phyloP scores from a whole-genome alignment of 2,113 vertebrate species.

The Spea multiplicata region DNA sequence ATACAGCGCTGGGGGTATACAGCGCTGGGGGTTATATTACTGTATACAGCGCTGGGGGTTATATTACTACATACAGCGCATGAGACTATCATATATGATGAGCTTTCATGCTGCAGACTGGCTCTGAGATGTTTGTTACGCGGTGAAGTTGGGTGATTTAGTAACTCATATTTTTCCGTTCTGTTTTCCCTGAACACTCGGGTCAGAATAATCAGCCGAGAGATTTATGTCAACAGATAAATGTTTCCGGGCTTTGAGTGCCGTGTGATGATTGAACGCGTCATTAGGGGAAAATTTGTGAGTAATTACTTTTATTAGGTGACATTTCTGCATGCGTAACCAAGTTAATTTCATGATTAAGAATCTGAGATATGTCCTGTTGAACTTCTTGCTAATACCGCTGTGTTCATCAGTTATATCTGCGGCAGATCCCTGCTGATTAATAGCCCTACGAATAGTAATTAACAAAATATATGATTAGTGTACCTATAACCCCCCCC shows the following conservation, averaged over 20 bases:
- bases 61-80: no score
- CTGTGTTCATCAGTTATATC: slow-evolving; percentile 31
- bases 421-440: slow-evolving; percentile 15
- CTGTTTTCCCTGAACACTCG: slow-evolving; percentile 18
- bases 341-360: slow-evolving; percentile 46
- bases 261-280: slow-evolving; percentile 31
- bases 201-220: slow-evolving; percentile 35
- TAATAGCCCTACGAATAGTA: slow-evolving; percentile 28
- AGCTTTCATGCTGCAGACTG: neutral
- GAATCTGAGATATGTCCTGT: slow-evolving; percentile 36
- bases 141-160: neutral
- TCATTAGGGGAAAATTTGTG: slow-evolving; percentile 43
- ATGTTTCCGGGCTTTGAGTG: slow-evolving; percentile 35
- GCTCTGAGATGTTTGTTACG: neutral
- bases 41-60: no score
- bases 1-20: no score
- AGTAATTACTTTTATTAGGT: slow-evolving; percentile 47
- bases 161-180: neutral
- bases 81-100: neutral
- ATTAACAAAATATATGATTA: slow-evolving; percentile 18
- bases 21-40: no score
- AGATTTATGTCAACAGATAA: slow-evolving; percentile 46
- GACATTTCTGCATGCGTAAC: slow-evolving; percentile 48
- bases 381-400: slow-evolving; percentile 39
- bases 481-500: neutral